Conservation (phyloP, 1,140 invertebrate species). For the Drosophila suzukii region DNA sequence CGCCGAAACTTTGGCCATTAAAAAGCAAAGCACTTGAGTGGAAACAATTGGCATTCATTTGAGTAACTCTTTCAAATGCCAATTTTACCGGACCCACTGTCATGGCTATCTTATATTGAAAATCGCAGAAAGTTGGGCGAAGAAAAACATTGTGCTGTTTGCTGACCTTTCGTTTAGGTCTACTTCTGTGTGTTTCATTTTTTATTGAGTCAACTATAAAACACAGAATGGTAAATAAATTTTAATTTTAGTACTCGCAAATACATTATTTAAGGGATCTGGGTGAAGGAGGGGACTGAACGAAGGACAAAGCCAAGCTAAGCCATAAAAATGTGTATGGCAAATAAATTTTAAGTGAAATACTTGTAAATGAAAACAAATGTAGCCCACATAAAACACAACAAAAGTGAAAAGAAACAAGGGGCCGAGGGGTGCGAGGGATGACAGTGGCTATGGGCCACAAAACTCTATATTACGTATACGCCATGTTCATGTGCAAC, state of each 20-base stretch:
- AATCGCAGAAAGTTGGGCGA: conserved; percentile 5
- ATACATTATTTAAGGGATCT: conserved; percentile 66
- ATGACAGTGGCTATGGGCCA: conserved; percentile 55
- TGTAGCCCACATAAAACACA: conserved; percentile 56
- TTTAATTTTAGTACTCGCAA: conserved; percentile 70
- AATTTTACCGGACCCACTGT: conserved; percentile 54
- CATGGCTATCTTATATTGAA: conserved; percentile 6
- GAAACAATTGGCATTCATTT: conserved; percentile 61
- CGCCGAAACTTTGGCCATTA: conserved; percentile 57
- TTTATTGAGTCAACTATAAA: conserved; percentile 62
- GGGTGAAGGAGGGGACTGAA: conserved; percentile 5
- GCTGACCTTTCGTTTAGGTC: conserved; percentile 14
- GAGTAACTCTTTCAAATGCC: conserved; percentile 70
- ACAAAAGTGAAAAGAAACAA: conserved; percentile 6
- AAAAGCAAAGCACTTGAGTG: conserved; percentile 20
- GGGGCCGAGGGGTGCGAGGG: background rate
- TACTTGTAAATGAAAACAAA: conserved; percentile 83
- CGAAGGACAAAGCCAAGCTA: conserved; percentile 58
- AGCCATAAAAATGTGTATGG: conserved; percentile 77
- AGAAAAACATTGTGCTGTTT: conserved; percentile 10
- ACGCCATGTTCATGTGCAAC: conserved; percentile 48
- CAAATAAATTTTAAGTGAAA: conserved; percentile 81
- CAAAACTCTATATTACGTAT: conserved; percentile 71
- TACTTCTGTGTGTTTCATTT: conserved; percentile 23
- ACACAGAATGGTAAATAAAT: conserved; percentile 63